These are phyloP conservation scores for Cygnus atratus DNA, from an alignment of 2,113 vertebrate genomes.

Conservation along the genomic window DNA sequence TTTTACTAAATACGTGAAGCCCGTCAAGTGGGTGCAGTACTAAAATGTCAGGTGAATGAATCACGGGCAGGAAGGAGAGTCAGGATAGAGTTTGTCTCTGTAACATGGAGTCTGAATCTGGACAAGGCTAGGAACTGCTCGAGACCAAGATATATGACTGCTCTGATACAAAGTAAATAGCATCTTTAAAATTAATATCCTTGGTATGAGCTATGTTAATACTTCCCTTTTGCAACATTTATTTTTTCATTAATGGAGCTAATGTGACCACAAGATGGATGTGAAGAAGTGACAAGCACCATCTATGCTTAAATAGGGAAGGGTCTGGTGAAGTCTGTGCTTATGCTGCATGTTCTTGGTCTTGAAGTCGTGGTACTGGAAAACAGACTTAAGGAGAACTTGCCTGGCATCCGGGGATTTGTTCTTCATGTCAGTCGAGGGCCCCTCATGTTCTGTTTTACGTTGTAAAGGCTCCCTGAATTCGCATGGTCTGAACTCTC, in stretches of 20 bases:
- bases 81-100: not conserved
- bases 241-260: constrained; percentile 50
- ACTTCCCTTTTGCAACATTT: constrained; percentile 64
- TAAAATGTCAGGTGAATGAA: not conserved
- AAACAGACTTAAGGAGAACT: not conserved
- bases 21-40: not conserved
- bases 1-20: not conserved
- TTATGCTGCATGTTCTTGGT: not conserved
- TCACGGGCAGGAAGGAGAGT: not conserved
- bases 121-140: not conserved
- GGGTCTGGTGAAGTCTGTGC: not conserved
- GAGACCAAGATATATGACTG: constrained; percentile 17
- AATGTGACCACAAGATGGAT: constrained; percentile 18
- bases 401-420: not conserved
- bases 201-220: constrained; percentile 19
- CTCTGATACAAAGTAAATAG: constrained; percentile 42
- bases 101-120: not conserved
- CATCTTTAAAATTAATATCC: constrained; percentile 41
- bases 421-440: not conserved
- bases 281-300: constrained; percentile 4
- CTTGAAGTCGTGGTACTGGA: not conserved
- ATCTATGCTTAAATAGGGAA: not conserved
- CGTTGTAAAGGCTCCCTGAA: not conserved
- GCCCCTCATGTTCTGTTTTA: not conserved
- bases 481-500: not conserved